A percentile compares a stretch with the other conserved stretches of the same genome.
Evolutionary conservation across 2,888 invertebrate species (phyloP).

Genomic region (Torymus tubicola): DNA sequence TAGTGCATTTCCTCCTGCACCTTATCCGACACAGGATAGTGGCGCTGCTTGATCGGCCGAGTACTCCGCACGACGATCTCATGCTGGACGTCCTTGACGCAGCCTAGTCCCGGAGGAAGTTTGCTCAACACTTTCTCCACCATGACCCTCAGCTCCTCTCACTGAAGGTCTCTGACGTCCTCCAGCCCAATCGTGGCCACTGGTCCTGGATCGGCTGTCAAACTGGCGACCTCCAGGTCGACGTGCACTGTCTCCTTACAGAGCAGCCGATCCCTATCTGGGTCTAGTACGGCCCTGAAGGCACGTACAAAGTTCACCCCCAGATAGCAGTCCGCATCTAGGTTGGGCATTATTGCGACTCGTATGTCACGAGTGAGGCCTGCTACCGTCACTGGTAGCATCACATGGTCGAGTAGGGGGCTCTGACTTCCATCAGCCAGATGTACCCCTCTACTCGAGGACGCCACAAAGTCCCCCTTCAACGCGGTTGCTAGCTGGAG

Average conservation of each 20-base stretch:
- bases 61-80: conserved; percentile 17
- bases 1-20: conserved; percentile 5
- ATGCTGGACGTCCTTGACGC: neutral
- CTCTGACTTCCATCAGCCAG: no score
- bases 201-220: neutral
- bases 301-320: neutral
- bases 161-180: neutral
- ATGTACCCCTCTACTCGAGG: neutral
- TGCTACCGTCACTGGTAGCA: no score
- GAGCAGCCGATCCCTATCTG: neutral
- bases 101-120: neutral
- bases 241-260: neutral
- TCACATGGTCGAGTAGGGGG: no score
- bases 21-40: conserved; percentile 17
- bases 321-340: conserved; percentile 9
- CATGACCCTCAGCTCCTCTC: neutral
- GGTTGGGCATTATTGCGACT: neutral
- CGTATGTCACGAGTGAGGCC: no score
- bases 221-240: neutral
- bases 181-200: neutral
- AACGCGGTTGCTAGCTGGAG: neutral
- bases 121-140: neutral
- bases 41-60: conserved; percentile 29
- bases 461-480: no score
- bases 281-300: neutral